phyloP scores from a whole-genome alignment of 1,140 invertebrate species.

The Dreissena rostriformis region DNA sequence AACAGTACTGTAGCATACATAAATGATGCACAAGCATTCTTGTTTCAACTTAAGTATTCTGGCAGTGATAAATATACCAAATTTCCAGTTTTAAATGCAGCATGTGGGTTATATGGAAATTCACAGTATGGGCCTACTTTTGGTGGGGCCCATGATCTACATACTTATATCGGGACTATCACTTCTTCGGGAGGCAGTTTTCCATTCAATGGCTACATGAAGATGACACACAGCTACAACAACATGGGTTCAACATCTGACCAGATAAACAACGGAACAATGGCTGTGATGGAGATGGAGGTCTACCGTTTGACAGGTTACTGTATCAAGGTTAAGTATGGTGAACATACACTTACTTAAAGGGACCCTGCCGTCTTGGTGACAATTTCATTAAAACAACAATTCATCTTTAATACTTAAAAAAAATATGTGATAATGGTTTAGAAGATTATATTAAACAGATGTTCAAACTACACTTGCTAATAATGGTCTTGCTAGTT shows the following conservation, averaged over 20 bases:
- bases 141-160: slow-evolving; percentile 28
- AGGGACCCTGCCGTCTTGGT: no score
- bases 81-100: neutral
- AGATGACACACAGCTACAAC: neutral
- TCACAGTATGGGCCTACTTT: slow-evolving; percentile 35
- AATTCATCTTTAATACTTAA: no score
- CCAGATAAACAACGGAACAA: slow-evolving; percentile 26
- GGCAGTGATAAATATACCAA: no score
- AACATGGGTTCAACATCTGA: neutral
- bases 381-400: neutral
- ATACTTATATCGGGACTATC: slow-evolving; percentile 15
- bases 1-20: no score
- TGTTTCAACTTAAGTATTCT: no score
- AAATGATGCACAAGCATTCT: no score
- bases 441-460: no score
- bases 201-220: slow-evolving; percentile 5
- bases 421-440: no score
- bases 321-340: no score
- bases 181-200: neutral
- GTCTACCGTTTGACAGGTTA: slow-evolving; percentile 49
- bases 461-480: no score
- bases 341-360: no score
- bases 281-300: slow-evolving; percentile 41
- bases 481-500: no score
- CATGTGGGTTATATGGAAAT: slow-evolving; percentile 8